A percentile compares a stretch with the other conserved stretches of the same genome.
Conservation (phyloP, 2,888 invertebrate species). For the Drosophila algonquin region DNA sequence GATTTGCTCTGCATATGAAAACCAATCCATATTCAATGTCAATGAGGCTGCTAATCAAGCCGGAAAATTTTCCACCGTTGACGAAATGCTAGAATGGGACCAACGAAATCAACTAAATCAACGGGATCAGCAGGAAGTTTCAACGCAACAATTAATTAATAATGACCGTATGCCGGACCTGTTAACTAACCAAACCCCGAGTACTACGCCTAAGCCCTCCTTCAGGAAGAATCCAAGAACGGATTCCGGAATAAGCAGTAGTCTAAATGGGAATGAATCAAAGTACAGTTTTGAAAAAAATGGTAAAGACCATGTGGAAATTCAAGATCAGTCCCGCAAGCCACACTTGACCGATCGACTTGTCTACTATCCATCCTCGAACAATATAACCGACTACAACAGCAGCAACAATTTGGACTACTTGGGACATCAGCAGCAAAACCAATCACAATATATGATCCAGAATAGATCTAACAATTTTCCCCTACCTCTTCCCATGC, state of each 20-base stretch:
- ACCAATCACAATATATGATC: neutral
- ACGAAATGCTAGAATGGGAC: constrained; percentile 80
- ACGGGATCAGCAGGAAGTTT: neutral
- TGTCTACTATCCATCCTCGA: constrained; percentile 89
- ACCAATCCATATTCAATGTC: constrained; percentile 82
- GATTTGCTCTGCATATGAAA: constrained; percentile 84
- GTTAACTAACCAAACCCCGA: constrained; percentile 43
- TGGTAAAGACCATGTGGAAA: constrained; percentile 64
- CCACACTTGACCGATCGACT: constrained; percentile 89
- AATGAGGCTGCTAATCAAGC: constrained; percentile 22
- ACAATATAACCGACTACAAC: constrained; percentile 84
- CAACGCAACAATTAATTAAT: neutral
- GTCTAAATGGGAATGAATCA: neutral
- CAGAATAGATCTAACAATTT: neutral
- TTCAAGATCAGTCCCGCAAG: constrained; percentile 58
- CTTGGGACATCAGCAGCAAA: constrained; percentile 43
- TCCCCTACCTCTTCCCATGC: neutral
- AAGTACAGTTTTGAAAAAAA: constrained; percentile 60
- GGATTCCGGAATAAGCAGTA: neutral
- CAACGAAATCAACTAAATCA: constrained; percentile 49
- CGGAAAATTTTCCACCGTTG: constrained; percentile 60
- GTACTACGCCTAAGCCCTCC: neutral
- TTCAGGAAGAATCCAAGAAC: neutral
- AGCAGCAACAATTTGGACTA: constrained; percentile 81
- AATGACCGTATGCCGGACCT: constrained; percentile 57